Evolutionary conservation across 2,888 invertebrate genomes (phyloP).

Genomic region (Acleris emargana): DNA sequence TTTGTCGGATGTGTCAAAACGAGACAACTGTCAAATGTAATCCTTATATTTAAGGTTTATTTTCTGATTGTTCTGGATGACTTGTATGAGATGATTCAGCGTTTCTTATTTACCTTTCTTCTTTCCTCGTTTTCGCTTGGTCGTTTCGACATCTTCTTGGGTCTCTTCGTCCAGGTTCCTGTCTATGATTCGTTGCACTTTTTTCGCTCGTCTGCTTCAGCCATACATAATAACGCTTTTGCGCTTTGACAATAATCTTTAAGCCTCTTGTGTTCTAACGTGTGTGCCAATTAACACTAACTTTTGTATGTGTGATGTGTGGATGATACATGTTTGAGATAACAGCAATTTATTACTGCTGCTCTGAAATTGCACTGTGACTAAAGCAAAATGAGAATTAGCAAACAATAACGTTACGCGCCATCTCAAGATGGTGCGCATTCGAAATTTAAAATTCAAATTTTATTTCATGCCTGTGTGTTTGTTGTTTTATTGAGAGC

Average conservation of each 20-base stretch:
- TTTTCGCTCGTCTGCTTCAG: slow-evolving; percentile 34
- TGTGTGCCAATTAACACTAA: slow-evolving; percentile 18
- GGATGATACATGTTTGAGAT: slow-evolving; percentile 43
- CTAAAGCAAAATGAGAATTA: slow-evolving; percentile 49
- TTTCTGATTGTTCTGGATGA: slow-evolving; percentile 63
- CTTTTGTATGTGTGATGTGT: slow-evolving; percentile 65
- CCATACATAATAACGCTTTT: slow-evolving; percentile 41
- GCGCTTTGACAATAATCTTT: slow-evolving; percentile 39
- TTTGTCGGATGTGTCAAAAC: too few relatives aligned
- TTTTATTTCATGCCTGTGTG: slow-evolving; percentile 46
- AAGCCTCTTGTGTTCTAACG: slow-evolving; percentile 20
- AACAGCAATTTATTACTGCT: slow-evolving; percentile 62
- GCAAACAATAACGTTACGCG: slow-evolving; percentile 39
- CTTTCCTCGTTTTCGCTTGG: slow-evolving; percentile 45
- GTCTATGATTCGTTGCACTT: slow-evolving; percentile 31
- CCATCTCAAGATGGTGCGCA: slow-evolving; percentile 28
- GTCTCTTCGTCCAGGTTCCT: slow-evolving; percentile 35
- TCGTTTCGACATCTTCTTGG: slow-evolving; percentile 40
- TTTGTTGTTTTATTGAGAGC: slow-evolving; percentile 26
- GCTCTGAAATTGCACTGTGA: slow-evolving; percentile 50
- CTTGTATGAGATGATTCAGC: slow-evolving; percentile 67
- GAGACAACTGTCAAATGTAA: neutral
- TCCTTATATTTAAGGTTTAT: slow-evolving; percentile 37
- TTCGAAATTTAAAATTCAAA: slow-evolving; percentile 55
- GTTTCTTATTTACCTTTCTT: slow-evolving; percentile 55